phyloP scores from a whole-genome alignment of 23 tunicate species.

The Trididemnum miniatum region DNA sequence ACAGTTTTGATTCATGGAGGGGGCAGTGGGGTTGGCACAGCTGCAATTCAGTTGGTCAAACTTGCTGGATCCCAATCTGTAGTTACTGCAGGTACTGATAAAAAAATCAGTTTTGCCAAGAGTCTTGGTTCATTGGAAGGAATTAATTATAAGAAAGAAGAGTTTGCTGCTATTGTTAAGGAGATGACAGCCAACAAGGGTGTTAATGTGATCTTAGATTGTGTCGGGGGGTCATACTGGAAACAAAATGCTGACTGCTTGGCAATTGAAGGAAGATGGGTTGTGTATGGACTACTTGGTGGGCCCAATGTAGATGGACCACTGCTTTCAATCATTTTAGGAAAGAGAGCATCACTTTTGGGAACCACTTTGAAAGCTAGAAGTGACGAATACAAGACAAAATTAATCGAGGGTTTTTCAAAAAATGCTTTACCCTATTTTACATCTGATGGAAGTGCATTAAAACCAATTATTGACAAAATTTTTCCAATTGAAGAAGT shows the following conservation, averaged over 20 bases:
- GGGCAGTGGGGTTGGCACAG: conserved; percentile 99
- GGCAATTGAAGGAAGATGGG: conserved; percentile 91
- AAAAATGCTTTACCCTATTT: conserved; percentile 72
- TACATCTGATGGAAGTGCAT: background rate
- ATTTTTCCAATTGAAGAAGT: conserved; percentile 52
- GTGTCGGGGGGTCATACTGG: conserved; percentile 96
- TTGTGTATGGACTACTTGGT: conserved; percentile 87
- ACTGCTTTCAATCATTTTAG: conserved; percentile 43
- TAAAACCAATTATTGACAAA: conserved; percentile 70
- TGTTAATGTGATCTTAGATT: conserved; percentile 83
- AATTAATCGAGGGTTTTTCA: conserved; percentile 63
- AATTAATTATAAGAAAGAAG: conserved; percentile 80
- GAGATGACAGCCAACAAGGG: conserved; percentile 57
- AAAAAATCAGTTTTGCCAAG: conserved; percentile 69
- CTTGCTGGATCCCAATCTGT: conserved; percentile 52
- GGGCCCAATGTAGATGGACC: conserved; percentile 83
- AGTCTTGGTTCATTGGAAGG: conserved; percentile 74
- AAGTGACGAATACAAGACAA: conserved; percentile 78
- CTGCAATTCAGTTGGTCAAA: conserved; percentile 82
- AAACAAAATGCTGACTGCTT: conserved; percentile 70
- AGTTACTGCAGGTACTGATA: conserved; percentile 80
- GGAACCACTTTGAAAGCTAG: conserved; percentile 82
- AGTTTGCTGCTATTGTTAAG: conserved; percentile 57
- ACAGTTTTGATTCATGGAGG: conserved; percentile 92
- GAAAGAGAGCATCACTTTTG: conserved; percentile 65